phyloP scores from a whole-genome alignment of 2,888 invertebrate species.

The Cremastobaeus sp. region DNA sequence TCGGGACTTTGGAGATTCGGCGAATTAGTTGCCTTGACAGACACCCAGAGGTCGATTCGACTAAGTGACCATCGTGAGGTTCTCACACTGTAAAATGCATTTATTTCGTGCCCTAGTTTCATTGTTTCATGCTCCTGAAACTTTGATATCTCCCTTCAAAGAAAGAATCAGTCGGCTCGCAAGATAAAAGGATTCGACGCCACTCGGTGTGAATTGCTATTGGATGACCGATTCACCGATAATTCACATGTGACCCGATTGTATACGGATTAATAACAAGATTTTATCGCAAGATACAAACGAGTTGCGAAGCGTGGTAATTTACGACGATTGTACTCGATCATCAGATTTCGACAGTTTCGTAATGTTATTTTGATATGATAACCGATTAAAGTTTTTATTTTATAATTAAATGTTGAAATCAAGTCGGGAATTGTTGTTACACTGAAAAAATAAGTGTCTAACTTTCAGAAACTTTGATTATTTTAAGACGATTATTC shows the following conservation, averaged over 20 bases:
- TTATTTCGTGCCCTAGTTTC: constrained; percentile 69
- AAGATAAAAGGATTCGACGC: constrained; percentile 37
- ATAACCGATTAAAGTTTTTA: constrained; percentile 10
- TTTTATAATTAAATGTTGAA: constrained; percentile 1
- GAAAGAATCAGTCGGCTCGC: constrained; percentile 36
- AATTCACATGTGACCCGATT: constrained; percentile 25
- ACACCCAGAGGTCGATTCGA: constrained; percentile 27
- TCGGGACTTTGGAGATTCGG: constrained; percentile 63
- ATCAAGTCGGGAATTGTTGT: too few relatives aligned
- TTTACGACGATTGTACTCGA: constrained; percentile 33
- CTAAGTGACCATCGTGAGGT: constrained; percentile 61
- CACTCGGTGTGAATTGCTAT: constrained; percentile 35
- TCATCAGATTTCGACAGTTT: constrained; percentile 35
- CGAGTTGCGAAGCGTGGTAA: constrained; percentile 8
- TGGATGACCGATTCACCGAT: constrained; percentile 21
- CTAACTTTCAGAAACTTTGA: too few relatives aligned
- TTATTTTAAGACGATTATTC: too few relatives aligned
- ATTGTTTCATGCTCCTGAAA: constrained; percentile 67
- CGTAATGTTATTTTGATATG: constrained; percentile 29
- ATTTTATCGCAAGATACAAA: constrained; percentile 44
- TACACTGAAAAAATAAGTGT: too few relatives aligned
- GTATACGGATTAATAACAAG: constrained; percentile 43
- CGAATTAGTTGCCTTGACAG: constrained; percentile 59
- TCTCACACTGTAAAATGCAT: constrained; percentile 69
- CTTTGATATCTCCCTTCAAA: constrained; percentile 68